Evolutionary conservation across 1,140 invertebrate species (phyloP).

Genomic region (Acyrthosiphon pisum): DNA sequence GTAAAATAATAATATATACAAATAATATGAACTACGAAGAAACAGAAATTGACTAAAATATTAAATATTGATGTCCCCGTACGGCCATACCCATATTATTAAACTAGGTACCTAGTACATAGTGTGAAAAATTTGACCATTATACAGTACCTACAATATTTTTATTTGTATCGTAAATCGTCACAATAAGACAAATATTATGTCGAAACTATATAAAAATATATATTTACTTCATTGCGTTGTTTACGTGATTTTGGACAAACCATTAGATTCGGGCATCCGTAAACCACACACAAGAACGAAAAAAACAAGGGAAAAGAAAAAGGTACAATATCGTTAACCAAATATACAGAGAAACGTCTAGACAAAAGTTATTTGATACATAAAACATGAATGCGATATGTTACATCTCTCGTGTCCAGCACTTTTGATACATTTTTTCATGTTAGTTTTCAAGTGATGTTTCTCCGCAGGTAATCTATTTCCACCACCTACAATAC

Average conservation of each 20-base stretch:
- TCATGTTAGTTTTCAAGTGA: neutral
- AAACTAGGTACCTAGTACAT: neutral
- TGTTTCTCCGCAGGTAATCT: neutral
- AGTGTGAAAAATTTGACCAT: neutral
- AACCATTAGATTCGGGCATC: neutral
- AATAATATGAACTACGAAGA: no score
- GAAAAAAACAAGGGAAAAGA: neutral
- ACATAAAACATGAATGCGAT: constrained; percentile 23
- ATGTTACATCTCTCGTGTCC: neutral
- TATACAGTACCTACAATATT: neutral
- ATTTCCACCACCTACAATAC: neutral
- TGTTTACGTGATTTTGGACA: neutral
- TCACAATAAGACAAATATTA: neutral
- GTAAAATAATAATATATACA: no score
- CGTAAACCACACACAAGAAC: neutral
- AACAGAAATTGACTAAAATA: no score
- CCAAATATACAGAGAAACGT: neutral
- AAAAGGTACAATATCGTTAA: neutral
- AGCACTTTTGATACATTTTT: neutral
- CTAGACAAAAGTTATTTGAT: constrained; percentile 23
- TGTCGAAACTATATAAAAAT: neutral
- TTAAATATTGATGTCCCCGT: neutral
- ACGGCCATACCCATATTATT: neutral
- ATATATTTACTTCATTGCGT: neutral
- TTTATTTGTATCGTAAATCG: neutral